Evolutionary conservation across 2,113 vertebrate species (phyloP).

Genomic region (Ranitomeya variabilis): DNA sequence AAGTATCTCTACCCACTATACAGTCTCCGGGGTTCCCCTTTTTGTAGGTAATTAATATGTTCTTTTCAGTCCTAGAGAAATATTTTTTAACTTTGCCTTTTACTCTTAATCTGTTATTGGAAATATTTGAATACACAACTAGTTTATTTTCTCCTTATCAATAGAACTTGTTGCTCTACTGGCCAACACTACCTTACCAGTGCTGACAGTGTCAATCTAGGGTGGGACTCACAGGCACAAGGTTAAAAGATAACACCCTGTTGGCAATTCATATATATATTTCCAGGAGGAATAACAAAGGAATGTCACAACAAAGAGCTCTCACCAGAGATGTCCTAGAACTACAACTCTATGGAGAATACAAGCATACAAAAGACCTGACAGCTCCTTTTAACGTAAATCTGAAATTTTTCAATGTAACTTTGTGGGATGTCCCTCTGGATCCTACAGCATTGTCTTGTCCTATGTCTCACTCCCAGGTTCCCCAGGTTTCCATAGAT

Average conservation of each 20-base stretch:
- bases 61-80: neutral
- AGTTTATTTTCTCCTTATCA: too few species aligned
- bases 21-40: neutral
- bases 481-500: neutral
- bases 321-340: too few species aligned
- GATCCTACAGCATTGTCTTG: neutral
- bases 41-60: neutral
- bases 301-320: neutral
- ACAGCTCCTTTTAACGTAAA: too few species aligned
- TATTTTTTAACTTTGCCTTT: neutral
- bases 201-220: neutral
- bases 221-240: too few species aligned
- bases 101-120: neutral
- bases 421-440: neutral
- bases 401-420: too few species aligned
- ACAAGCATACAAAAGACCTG: too few species aligned
- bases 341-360: too few species aligned
- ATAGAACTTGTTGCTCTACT: neutral
- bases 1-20: neutral
- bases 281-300: neutral
- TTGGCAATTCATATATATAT: neutral
- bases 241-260: neutral
- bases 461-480: neutral
- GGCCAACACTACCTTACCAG: neutral
- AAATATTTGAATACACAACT: neutral